Conservation (phyloP, 2,113 vertebrate genomes). For the Lates calcarifer region DNA sequence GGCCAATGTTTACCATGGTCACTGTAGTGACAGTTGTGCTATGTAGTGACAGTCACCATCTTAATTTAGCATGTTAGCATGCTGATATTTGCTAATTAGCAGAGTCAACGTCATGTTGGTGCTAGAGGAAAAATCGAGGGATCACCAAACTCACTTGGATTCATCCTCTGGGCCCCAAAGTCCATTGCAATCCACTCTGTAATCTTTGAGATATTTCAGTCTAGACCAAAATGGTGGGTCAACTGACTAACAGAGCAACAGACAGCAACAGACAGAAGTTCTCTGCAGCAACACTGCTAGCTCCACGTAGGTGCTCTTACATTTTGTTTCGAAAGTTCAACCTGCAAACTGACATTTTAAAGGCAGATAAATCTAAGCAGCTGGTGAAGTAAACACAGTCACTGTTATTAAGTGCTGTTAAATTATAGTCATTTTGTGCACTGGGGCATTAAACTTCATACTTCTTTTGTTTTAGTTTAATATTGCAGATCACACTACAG, state of each 20-base stretch:
- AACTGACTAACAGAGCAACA: not conserved
- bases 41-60: too few relatives aligned
- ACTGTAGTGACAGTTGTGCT: too few relatives aligned
- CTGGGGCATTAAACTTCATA: not conserved
- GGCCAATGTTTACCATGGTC: too few relatives aligned
- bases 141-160: too few relatives aligned
- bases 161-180: too few relatives aligned
- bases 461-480: not conserved
- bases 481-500: not conserved
- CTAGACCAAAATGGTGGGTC: not conserved
- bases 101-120: not conserved
- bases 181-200: too few relatives aligned
- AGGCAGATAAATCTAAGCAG: not conserved
- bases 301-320: not conserved
- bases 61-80: too few relatives aligned
- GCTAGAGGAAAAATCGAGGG: not conserved
- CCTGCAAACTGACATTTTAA: not conserved
- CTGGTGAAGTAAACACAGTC: not conserved
- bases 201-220: not conserved
- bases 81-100: too few relatives aligned
- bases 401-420: not conserved
- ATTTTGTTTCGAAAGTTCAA: not conserved
- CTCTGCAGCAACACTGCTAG: not conserved
- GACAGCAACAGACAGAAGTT: not conserved
- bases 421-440: constrained; percentile 1